These are phyloP conservation scores for Lasioglossum malachurum DNA, from an alignment of 2,888 invertebrate genomes.

Conservation along the genomic window DNA sequence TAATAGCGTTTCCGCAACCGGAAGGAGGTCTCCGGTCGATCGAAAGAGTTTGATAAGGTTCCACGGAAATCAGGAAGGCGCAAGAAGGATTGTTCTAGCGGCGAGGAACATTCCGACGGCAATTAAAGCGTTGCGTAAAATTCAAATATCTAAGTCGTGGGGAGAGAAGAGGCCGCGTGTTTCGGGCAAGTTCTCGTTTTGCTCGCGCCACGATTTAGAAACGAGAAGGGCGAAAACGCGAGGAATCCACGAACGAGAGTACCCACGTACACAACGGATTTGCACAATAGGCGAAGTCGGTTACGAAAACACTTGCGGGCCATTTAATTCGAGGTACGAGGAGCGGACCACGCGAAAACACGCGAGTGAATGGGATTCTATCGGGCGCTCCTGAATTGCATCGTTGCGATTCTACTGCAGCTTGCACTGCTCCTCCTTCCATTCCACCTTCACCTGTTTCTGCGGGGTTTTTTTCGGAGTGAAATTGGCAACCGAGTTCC, in stretches of 20 bases:
- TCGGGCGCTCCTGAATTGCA: not conserved
- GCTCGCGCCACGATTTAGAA: conserved; percentile 33
- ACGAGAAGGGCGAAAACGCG: not conserved
- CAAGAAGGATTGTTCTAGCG: not conserved
- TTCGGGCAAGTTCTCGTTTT: conserved; percentile 42
- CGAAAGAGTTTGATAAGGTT: conserved; percentile 23
- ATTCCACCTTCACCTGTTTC: not conserved
- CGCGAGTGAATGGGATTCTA: not conserved
- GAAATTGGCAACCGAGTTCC: not conserved
- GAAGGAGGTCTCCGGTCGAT: conserved; percentile 7
- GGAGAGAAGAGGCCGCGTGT: conserved; percentile 14
- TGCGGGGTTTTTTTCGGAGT: not conserved
- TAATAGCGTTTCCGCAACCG: not conserved
- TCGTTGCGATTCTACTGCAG: not conserved
- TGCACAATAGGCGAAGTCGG: conserved; percentile 10
- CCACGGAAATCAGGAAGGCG: conserved; percentile 13
- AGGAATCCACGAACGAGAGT: not conserved
- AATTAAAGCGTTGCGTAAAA: conserved; percentile 56
- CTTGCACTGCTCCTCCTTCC: not conserved
- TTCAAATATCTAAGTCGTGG: conserved; percentile 41
- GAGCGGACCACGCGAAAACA: not conserved
- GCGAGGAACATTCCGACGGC: conserved; percentile 37
- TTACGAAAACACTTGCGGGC: conserved; percentile 12
- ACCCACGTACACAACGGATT: conserved; percentile 1
- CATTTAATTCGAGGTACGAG: conserved; percentile 7